Base-by-base conservation (phyloP, 2,113 vertebrate species). In the Boulengeromyrus knoepffleri region DNA sequence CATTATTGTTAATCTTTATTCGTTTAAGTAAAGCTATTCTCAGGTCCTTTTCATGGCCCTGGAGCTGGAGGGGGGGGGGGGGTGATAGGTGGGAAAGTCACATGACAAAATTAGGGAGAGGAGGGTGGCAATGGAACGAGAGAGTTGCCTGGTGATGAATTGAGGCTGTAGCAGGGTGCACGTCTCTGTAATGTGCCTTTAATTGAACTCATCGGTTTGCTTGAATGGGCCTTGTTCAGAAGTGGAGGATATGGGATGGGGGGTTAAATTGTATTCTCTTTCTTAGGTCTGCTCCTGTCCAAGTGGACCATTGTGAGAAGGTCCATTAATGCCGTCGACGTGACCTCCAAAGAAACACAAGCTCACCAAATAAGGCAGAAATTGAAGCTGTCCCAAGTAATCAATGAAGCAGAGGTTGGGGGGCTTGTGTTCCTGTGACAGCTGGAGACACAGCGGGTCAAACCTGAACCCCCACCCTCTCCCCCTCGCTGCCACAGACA, bases 221-320 rank as follows among this genome's bases (percentile, higher is more conserved):
- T 74, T 89, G 53, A 90, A 89, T 90, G 77, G 90, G 80, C 86
- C 58, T 89, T 89, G 77, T 89, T 90, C 46, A 83, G 88, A 74
- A 87, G 15, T 84, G 46, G 88, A 89, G 87, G 36, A 42, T 31
- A 31, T 12, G n/a, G 62, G 27, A 27, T 15, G 62, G 3, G 45
- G 80, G 85, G 39, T 87, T 74, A 86, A 89, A 89, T 53, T 86
- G 27, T 83, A 17, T 47, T 85, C 84, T 56, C 52, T 74, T 56
- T 85, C 50, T 45, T 85, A 56, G 27, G 36, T 53, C 42, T 85
- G 3, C 90, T 88, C 42, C 62, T 53, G 27, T 74, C 21, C 24
- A 52, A 19, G 49, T 50, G 45, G 52, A 85, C 70, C 19, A 80
- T 53, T 80, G 90, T 52, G 12, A 88, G 52, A 36, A 88, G 52